Conservation (phyloP, 2,113 vertebrate species). For the Cromileptes altivelis region DNA sequence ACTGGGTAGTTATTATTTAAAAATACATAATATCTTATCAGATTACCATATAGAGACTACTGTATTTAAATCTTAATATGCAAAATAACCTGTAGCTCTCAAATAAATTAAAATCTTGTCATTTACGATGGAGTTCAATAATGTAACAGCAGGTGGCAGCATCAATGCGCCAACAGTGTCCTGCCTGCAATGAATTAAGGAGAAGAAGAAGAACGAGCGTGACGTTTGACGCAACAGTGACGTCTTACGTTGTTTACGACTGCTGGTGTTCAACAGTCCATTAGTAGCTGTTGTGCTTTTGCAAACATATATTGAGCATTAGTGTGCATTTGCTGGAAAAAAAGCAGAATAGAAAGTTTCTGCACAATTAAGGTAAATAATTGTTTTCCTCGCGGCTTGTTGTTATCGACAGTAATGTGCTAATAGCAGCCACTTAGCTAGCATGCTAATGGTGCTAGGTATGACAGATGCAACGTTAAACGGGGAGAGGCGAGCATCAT, state of each 20-base stretch:
- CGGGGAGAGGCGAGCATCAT: not conserved
- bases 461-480: not conserved
- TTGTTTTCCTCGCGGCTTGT: not conserved
- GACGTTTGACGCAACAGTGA: constrained; percentile 9
- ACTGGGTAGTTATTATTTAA: not conserved
- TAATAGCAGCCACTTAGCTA: constrained; percentile 21
- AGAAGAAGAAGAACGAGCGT: not conserved
- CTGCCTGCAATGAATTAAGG: not conserved
- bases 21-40: not conserved
- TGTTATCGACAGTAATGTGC: not conserved
- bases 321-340: no score
- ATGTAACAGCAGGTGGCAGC: constrained; percentile 30
- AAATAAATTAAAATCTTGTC: not conserved
- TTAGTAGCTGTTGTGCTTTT: not conserved
- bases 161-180: not conserved
- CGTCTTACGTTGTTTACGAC: constrained; percentile 50
- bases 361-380: constrained; percentile 37
- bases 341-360: not conserved
- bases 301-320: no score
- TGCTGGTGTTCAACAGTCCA: constrained; percentile 1
- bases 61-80: not conserved
- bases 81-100: not conserved
- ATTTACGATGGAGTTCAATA: not conserved
- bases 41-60: not conserved
- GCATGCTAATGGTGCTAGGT: constrained; percentile 29